Evolutionary conservation across 2,888 invertebrate species (phyloP), one percentile per base, ranked within the genome.

Genomic region (Lomographa bimaculata): DNA sequence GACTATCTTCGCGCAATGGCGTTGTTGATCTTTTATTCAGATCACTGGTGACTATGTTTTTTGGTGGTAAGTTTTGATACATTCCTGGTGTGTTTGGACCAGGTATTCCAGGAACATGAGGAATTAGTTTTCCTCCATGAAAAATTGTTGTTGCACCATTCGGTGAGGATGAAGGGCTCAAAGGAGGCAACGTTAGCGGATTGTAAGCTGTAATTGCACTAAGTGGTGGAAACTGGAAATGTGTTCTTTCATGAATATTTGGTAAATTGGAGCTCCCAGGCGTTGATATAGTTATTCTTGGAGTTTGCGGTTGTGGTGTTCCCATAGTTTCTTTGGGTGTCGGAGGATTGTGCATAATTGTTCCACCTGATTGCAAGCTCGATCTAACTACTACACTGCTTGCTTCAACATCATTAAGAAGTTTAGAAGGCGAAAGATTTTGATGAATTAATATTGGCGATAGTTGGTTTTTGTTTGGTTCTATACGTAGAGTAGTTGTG

Each of bases 61-160:
- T 83, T 16, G 70, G 23, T 32, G 67, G 58, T 21, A 58, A 9
- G 51, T 57, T 71, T 26, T 64, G 19, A 57, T 69, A 90, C 23
- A 89, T 67, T 10, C 84, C 79, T 11, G 93, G 73, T 16, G 92
- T 91, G 54, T 93, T 93, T 1, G 96, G 96, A 5, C 96, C 96
- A 0, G 96, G 96, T 78, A 96, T 96, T 6, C 96, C 96, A 3
- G 96, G 96, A 5, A 96, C 96, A 72, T 95, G 94, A 0, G 96
- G 94, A 64, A 96, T 94, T n/a, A 94, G 81, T 72, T 94, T 95
- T 9, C 94, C 95, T 7, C 90, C 92, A 55, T 93, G 92, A 25
- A 92, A 71, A 47, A 93, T 93, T 12, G 91, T 91, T n/a, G 91
- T 85, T 23, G 92, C 90, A 5, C 91, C 92, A 49, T 92, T 91